phyloP scores from a whole-genome alignment of 2,797 vertebrate genomes.

The Cygnus olor region DNA sequence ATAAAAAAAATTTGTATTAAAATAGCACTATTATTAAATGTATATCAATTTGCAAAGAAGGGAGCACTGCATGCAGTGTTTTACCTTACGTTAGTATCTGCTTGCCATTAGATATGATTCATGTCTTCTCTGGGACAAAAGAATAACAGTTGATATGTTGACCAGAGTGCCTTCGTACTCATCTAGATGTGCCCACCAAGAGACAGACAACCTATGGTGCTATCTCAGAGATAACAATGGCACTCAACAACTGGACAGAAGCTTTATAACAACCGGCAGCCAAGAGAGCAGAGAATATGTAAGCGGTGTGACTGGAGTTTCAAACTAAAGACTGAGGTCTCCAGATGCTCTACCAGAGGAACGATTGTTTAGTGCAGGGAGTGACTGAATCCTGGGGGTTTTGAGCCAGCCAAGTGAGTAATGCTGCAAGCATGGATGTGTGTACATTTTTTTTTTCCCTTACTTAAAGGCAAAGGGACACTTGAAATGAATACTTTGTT shows the following conservation, averaged over 20 bases:
- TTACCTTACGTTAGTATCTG: neutral
- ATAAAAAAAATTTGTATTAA: neutral
- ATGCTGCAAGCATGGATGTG: neutral
- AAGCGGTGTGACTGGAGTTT: accelerated
- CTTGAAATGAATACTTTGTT: neutral
- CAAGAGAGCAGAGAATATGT: neutral
- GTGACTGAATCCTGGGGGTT: neutral
- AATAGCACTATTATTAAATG: neutral
- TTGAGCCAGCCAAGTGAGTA: neutral
- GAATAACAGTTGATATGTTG: accelerated
- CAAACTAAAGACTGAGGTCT: neutral
- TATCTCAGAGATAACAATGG: neutral
- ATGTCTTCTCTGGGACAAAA: neutral
- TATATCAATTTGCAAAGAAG: neutral
- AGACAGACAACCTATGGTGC: neutral
- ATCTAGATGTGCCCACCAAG: neutral
- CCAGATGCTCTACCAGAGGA: neutral
- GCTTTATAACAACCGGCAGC: neutral
- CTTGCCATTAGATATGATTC: neutral
- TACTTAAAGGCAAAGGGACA: neutral
- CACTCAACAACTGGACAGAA: neutral
- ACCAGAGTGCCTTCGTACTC: accelerated
- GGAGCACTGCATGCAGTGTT: neutral
- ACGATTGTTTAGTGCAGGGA: neutral
- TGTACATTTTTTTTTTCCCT: neutral